A percentile compares a stretch with the other conserved stretches of the same genome.
These are phyloP conservation scores for Porites australiensis DNA, from an alignment of 64 coral and sea anemone genomes.

Conservation along the genomic window DNA sequence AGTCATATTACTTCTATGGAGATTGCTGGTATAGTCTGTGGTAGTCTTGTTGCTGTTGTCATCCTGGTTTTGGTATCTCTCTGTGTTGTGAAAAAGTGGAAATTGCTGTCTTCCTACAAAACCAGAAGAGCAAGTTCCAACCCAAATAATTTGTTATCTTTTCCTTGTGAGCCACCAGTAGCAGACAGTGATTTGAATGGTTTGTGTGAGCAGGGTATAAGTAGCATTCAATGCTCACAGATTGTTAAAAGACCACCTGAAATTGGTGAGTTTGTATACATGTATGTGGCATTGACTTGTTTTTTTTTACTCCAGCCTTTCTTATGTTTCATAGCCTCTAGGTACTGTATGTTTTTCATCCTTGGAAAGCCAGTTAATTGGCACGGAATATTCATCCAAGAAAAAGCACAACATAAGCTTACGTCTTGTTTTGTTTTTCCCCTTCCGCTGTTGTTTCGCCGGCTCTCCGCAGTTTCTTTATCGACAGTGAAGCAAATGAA, in stretches of 20 bases:
- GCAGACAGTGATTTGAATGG: neutral
- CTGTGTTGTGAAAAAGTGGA: neutral
- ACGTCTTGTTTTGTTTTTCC: too few relatives aligned
- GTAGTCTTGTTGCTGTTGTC: neutral
- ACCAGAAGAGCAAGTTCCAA: neutral
- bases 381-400: too few relatives aligned
- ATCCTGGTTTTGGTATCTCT: neutral
- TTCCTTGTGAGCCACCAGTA: too few relatives aligned
- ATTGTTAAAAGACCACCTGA: neutral
- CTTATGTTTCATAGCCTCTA: too few relatives aligned
- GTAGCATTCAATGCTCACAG: neutral
- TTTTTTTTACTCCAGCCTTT: neutral
- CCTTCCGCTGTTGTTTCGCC: too few relatives aligned
- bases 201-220: too few relatives aligned
- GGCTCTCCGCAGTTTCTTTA: too few relatives aligned
- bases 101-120: neutral
- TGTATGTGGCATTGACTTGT: neutral
- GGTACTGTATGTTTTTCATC: too few relatives aligned
- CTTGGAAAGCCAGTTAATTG: too few relatives aligned
- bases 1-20: neutral
- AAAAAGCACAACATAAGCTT: too few relatives aligned
- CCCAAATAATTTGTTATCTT: neutral
- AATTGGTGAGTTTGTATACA: neutral
- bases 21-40: neutral
- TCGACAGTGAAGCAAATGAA: too few relatives aligned